A percentile compares a stretch with the other conserved stretches of the same genome.
These are phyloP conservation scores for Ahaetulla prasina DNA, from an alignment of 2,113 vertebrate species.

Conservation along the genomic window DNA sequence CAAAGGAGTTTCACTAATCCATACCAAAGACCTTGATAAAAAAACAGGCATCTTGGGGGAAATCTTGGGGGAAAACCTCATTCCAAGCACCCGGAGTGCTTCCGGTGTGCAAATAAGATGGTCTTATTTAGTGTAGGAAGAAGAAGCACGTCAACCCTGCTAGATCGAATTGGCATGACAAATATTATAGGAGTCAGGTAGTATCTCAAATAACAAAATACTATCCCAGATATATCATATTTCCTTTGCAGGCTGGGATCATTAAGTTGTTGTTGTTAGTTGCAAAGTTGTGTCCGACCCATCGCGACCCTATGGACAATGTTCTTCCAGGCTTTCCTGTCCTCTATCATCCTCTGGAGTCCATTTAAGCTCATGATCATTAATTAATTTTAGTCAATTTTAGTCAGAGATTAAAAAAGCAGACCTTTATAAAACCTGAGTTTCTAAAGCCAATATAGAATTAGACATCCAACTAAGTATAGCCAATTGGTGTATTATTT, in stretches of 20 bases:
- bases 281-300: no score
- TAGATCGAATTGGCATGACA: neutral
- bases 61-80: neutral
- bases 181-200: neutral
- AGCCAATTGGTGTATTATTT: neutral
- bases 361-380: no score
- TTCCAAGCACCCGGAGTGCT: neutral
- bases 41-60: neutral
- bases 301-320: no score
- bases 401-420: no score
- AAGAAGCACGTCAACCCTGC: neutral
- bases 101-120: neutral
- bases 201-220: neutral
- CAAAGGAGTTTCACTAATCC: neutral
- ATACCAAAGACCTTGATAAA: neutral
- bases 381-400: neutral
- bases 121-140: neutral
- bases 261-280: no score
- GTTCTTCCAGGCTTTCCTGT: no score
- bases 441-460: neutral
- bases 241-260: neutral
- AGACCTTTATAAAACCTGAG: neutral
- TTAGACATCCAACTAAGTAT: neutral
- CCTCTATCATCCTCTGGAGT: no score
- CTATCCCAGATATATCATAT: neutral